Base-by-base conservation (phyloP, 2,797 vertebrate species). In the Galago senegalensis region DNA sequence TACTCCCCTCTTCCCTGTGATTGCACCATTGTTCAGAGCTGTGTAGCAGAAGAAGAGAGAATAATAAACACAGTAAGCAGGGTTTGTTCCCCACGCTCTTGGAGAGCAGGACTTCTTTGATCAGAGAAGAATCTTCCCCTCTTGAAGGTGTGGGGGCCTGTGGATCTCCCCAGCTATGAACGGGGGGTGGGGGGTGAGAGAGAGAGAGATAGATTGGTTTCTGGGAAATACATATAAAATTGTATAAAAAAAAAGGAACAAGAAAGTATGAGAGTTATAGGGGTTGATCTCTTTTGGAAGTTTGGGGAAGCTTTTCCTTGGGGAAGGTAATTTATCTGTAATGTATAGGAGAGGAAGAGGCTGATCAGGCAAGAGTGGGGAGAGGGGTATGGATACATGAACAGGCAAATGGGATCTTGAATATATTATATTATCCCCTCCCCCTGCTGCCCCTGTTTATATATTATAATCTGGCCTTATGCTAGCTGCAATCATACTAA, bases 191-290 rank as follows among this genome's bases (percentile, higher is more conserved):
- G 53, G 83, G 20, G 60, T 27, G 11, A 63, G 25, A 75, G 23
- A 27, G 11, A 87, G 75, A 87, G 27, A 83, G 11, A 75, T 29
- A 70, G 13, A 53, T 34, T 56, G 18, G 29, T 79, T 14, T 86
- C 23, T 63, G 49, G 7, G 76, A 93, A n/a, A 77, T 53, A 46
- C 6, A 31, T 69, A 7, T 77, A 67, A 80, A 87, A 43, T 43
- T 90, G 14, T 92, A 65, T 37, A 61, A 76, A 85, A 93, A 60
- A 31, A 20, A 94, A 87, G 67, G 40, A 81, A 25, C 5, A 49
- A 49, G 9, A 34, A n/a, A 2, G 2, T 72, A 46, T 84, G 43
- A 14, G 20, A 94, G 49, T 40, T 2, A 21, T 7, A n/a, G 46
- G 4, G 25, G 4, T 25, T 25, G 18, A 34, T 92, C 10, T 7